A percentile compares a stretch with the other conserved stretches of the same genome.
Evolutionary conservation across 2,888 invertebrate species (phyloP).

Genomic region (Pyrgus malvae): DNA sequence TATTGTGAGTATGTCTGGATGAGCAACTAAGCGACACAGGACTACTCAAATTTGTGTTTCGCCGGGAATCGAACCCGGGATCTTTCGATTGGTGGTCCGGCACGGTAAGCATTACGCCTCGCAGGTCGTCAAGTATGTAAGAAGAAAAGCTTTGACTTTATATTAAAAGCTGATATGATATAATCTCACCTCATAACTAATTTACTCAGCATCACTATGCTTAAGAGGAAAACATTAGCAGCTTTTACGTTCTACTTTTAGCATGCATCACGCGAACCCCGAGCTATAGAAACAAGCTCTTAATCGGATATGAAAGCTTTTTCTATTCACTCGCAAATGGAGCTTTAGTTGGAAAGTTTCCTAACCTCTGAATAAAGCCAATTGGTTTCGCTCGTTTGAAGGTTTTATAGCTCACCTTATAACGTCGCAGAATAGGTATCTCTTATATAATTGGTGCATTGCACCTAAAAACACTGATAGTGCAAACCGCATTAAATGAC

Average conservation of each 20-base stretch:
- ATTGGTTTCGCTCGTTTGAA: conserved; percentile 6
- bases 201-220: background rate
- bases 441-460: background rate
- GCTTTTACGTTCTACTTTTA: conserved; percentile 5
- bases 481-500: background rate
- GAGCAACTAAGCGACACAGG: too few relatives aligned
- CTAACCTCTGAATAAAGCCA: conserved; percentile 12
- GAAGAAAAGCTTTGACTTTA: too few relatives aligned
- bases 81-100: too few relatives aligned
- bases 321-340: conserved; percentile 15
- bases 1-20: too few relatives aligned
- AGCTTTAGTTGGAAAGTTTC: conserved; percentile 15
- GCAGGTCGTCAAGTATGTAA: too few relatives aligned
- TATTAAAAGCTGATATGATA: background rate
- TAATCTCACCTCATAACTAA: background rate
- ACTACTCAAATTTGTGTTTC: too few relatives aligned
- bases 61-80: too few relatives aligned
- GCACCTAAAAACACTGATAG: background rate
- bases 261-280: conserved; percentile 8
- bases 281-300: conserved; percentile 14
- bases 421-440: background rate
- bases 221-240: conserved; percentile 3
- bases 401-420: background rate
- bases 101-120: too few relatives aligned
- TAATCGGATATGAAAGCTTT: conserved; percentile 21